Percentiles rank a stretch among this genome's conserved stretches.
phyloP scores from a whole-genome alignment of 2,888 invertebrate genomes.

The Pilophorus perplexus region DNA sequence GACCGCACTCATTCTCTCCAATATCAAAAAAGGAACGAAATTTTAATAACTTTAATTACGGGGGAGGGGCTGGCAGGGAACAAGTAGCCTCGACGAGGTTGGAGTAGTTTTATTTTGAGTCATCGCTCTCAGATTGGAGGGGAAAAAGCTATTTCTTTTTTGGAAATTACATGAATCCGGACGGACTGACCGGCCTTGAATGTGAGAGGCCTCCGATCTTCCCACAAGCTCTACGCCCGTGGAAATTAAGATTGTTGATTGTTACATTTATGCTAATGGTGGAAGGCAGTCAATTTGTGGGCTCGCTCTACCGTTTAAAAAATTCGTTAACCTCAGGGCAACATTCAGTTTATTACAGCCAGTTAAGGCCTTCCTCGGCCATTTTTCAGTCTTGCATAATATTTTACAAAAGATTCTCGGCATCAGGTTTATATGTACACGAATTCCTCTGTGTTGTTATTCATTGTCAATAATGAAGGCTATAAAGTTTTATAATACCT shows the following conservation, averaged over 20 bases:
- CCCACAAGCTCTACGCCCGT: constrained; percentile 11
- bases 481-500: too few relatives aligned
- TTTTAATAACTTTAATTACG: too few relatives aligned
- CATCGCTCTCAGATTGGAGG: not conserved
- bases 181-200: constrained; percentile 28
- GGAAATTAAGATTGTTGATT: constrained; percentile 38
- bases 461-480: too few relatives aligned
- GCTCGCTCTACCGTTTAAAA: constrained; percentile 39
- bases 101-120: not conserved
- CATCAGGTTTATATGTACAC: too few relatives aligned
- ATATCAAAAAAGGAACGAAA: too few relatives aligned
- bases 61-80: too few relatives aligned
- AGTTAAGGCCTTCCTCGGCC: not conserved
- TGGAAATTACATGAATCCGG: constrained; percentile 37
- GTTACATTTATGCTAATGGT: constrained; percentile 39
- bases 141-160: constrained; percentile 11
- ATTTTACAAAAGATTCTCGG: too few relatives aligned
- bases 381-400: not conserved
- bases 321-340: constrained; percentile 36
- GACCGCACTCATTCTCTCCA: too few relatives aligned
- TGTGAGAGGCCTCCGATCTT: constrained; percentile 1
- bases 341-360: not conserved
- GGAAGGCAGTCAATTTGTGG: constrained; percentile 33
- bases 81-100: too few relatives aligned
- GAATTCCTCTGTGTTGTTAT: too few relatives aligned